Percentiles rank a stretch among this genome's conserved stretches.
These are phyloP conservation scores for Scaptomyza polygonia DNA, from an alignment of 2,888 invertebrate species.

Conservation along the genomic window DNA sequence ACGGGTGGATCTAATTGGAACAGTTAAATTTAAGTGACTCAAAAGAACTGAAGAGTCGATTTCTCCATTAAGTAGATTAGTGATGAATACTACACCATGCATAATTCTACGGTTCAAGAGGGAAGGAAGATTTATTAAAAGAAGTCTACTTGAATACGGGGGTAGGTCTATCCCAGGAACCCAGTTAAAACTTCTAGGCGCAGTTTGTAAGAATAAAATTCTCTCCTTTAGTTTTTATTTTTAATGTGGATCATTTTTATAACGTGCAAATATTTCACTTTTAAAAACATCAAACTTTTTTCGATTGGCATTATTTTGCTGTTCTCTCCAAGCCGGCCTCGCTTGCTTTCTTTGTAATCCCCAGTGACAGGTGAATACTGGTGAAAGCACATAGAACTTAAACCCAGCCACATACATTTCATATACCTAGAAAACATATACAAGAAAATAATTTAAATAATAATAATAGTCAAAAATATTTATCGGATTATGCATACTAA, in stretches of 20 bases:
- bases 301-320: slow-evolving; percentile 92
- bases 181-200: too few relatives aligned
- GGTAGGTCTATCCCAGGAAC: too few relatives aligned
- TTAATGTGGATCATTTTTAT: slow-evolving; percentile 82
- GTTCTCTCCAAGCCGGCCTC: slow-evolving; percentile 93
- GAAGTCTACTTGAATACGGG: too few relatives aligned
- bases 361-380: slow-evolving; percentile 95
- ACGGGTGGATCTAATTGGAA: too few relatives aligned
- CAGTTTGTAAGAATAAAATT: neutral
- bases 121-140: too few relatives aligned
- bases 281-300: slow-evolving; percentile 93
- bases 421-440: slow-evolving; percentile 89
- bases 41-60: too few relatives aligned
- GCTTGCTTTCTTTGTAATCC: slow-evolving; percentile 92
- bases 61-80: too few relatives aligned
- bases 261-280: slow-evolving; percentile 91
- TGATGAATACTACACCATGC: too few relatives aligned
- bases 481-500: slow-evolving; percentile 81
- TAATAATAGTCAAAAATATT: neutral
- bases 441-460: neutral
- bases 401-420: slow-evolving; percentile 96
- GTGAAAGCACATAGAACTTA: slow-evolving; percentile 93
- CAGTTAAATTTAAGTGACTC: too few relatives aligned
- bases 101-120: too few relatives aligned
- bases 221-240: slow-evolving; percentile 12